These are phyloP conservation scores for Taxidea taxus DNA, from an alignment of 2,113 vertebrate genomes.

Conservation along the genomic window DNA sequence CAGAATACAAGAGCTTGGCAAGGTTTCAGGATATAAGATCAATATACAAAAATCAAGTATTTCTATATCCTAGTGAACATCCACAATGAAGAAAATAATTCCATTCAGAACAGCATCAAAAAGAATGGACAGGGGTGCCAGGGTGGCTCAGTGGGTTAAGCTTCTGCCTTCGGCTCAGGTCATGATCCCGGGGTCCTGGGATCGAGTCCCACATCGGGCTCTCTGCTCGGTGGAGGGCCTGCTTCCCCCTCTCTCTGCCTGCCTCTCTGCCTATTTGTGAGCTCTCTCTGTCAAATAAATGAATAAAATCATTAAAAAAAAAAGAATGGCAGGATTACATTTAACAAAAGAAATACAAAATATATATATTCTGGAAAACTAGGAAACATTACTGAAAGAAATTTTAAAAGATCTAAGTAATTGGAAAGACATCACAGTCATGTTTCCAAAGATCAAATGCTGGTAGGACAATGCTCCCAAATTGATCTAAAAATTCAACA, in stretches of 20 bases:
- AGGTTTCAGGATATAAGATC: background rate
- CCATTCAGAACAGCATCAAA: background rate
- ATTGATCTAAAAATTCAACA: background rate
- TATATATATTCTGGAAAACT: background rate
- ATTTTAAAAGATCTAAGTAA: background rate
- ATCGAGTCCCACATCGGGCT: no score
- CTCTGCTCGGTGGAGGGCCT: no score
- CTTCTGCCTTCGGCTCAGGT: no score
- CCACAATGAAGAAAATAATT: background rate
- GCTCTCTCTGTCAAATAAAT: no score
- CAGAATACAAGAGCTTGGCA: background rate
- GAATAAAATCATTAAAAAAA: no score
- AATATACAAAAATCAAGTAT: background rate
- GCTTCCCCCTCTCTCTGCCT: no score
- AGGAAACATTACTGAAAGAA: background rate
- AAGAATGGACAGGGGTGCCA: background rate
- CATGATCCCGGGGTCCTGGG: no score
- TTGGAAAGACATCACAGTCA: background rate
- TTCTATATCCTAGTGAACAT: background rate
- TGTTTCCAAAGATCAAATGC: background rate
- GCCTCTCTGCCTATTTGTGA: no score
- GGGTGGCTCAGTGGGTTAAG: no score
- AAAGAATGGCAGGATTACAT: no score
- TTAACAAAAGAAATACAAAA: background rate
- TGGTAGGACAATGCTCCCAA: background rate